Evolutionary conservation across 2,797 vertebrate species (phyloP), one percentile per base, ranked within the genome.

Genomic region (Odontamblyopus lacepedii): DNA sequence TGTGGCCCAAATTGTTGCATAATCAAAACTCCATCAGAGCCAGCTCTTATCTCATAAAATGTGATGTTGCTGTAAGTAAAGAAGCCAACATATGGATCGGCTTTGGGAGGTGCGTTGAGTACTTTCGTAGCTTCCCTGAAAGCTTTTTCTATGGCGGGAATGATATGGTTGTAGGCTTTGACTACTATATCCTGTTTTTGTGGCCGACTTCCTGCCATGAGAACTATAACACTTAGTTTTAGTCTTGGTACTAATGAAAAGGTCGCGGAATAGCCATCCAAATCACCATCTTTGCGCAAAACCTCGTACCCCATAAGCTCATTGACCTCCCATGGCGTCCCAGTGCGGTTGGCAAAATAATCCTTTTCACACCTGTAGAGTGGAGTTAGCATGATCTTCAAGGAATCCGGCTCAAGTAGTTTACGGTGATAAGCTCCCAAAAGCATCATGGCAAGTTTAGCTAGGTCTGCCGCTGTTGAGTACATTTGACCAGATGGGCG

Each of bases 1-100:
- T 96, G 96, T 29, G 97, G 96, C 8, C 97, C 97, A 71, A 98
- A 98, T 85, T 98, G 97, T 82, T 96, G 96, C 96, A 98, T 96
- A 74, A 92, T 76, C 68, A 99, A 89, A 71, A 96, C 94, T 3
- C 96, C 95, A 0, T 91, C 91, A 0, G 89, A 19, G 0, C 95
- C 96, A 0, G 84, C 92, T 85, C 92, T 96, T 83, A 98, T 98
- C 90, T 98, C 95, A 0, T 98, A 97, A 90, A 96, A 98, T 19
- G 97, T 98, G 75, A 95, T 89, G 85, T 98, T 98, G 69, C 95
- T 87, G 38, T 96, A 98, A 12, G 97, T 98, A 78, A 95, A 99
- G 84, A 94, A 96, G 62, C 97, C 97, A 0, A 94, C 63, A 0
- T 96, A 98, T 30, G 95, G 95, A 18, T 85, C 82, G 0, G 95